phyloP scores from a whole-genome alignment of 2,113 vertebrate genomes.

The Vombatus ursinus region DNA sequence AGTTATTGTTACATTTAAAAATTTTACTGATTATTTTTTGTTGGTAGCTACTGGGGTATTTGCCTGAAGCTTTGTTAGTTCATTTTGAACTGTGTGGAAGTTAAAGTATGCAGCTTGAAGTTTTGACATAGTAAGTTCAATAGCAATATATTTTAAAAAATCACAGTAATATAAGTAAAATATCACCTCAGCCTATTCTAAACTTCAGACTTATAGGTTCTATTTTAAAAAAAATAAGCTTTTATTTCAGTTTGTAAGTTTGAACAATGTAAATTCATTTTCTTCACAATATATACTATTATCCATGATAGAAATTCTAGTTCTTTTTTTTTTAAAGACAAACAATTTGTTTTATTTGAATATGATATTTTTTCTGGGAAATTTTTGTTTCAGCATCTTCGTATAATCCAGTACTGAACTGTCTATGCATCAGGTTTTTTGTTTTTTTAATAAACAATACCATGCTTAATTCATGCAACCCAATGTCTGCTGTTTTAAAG shows the following conservation, averaged over 20 bases:
- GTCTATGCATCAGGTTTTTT: conserved; percentile 79
- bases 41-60: conserved; percentile 13
- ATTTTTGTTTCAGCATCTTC: conserved; percentile 72
- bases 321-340: neutral
- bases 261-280: conserved; percentile 67
- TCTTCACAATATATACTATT: conserved; percentile 45
- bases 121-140: conserved; percentile 63
- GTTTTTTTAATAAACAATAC: conserved; percentile 76
- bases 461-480: conserved; percentile 79
- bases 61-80: conserved; percentile 35
- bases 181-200: conserved; percentile 31
- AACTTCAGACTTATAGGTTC: conserved; percentile 53
- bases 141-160: conserved; percentile 11
- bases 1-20: conserved; percentile 53
- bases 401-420: conserved; percentile 66
- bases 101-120: conserved; percentile 35
- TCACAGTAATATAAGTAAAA: conserved; percentile 26
- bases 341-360: conserved; percentile 39
- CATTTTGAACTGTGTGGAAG: conserved; percentile 66
- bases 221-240: conserved; percentile 66
- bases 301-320: neutral
- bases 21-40: conserved; percentile 40
- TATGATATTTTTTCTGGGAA: conserved; percentile 70
- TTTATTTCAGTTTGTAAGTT: conserved; percentile 47
- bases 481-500: conserved; percentile 63